Conservation (phyloP, 2,113 vertebrate genomes). For the Leucosticte australis region DNA sequence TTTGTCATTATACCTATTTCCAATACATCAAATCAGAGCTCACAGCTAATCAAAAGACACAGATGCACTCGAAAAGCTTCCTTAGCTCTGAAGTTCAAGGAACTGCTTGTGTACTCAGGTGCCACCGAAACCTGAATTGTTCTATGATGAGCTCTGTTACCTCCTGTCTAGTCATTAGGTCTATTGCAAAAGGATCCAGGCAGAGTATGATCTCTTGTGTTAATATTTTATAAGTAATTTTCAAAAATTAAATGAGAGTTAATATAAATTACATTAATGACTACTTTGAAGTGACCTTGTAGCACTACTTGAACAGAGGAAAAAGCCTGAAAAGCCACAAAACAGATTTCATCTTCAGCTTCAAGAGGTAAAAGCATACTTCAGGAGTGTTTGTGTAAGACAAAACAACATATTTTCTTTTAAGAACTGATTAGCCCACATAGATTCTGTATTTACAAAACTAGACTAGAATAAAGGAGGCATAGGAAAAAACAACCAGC, state of each 20-base stretch:
- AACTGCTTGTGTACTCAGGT: neutral
- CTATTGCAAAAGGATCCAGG: neutral
- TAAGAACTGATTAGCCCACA: neutral
- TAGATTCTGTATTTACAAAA: neutral
- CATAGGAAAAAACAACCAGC: neutral
- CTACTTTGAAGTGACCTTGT: neutral
- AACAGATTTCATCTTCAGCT: neutral
- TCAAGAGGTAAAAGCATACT: neutral
- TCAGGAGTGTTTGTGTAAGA: neutral
- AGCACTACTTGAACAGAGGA: neutral
- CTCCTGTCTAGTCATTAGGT: neutral
- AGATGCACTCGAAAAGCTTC: neutral
- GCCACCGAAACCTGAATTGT: neutral
- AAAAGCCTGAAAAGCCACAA: neutral
- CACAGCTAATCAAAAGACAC: neutral
- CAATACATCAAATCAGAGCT: neutral
- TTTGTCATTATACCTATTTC: neutral
- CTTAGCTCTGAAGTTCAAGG: neutral
- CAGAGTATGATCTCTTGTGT: neutral
- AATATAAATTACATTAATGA: neutral
- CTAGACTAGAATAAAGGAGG: neutral
- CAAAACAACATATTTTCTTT: neutral
- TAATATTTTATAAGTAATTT: neutral
- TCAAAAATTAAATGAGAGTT: neutral
- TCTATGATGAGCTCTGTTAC: neutral